Conservation (phyloP, 2,888 invertebrate genomes). For the Rhaphigaster nebulosa region DNA sequence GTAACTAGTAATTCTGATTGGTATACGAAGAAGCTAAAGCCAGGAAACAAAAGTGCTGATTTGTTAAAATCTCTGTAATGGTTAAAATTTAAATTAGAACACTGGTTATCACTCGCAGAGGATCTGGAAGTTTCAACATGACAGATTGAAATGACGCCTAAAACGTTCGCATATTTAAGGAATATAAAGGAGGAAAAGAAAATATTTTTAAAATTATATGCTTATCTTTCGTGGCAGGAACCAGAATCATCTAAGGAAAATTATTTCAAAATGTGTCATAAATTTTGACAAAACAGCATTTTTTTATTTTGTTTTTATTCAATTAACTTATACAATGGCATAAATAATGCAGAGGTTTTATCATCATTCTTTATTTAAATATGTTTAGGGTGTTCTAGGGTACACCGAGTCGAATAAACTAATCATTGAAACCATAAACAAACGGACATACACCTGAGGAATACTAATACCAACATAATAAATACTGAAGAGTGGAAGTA, state of each 20-base stretch:
- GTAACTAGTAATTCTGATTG: neutral
- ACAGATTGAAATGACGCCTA: neutral
- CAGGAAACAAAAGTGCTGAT: neutral
- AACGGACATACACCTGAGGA: neutral
- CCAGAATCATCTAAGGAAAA: neutral
- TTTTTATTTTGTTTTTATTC: too few relatives aligned
- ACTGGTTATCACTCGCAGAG: neutral
- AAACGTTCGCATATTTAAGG: neutral
- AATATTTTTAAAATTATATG: neutral
- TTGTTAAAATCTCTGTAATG: neutral
- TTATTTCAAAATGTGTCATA: neutral
- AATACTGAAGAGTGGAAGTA: constrained; percentile 9
- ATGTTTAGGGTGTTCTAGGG: neutral
- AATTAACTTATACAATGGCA: too few relatives aligned
- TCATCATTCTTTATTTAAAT: neutral
- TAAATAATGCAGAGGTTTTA: too few relatives aligned
- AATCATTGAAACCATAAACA: neutral
- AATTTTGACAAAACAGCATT: too few relatives aligned
- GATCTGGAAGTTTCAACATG: neutral
- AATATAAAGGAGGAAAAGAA: neutral
- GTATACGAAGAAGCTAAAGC: neutral
- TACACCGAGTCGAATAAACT: neutral
- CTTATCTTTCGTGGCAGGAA: neutral
- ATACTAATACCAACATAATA: constrained; percentile 42
- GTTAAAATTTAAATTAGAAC: neutral